Evolutionary conservation across 1,140 invertebrate genomes (phyloP).

Genomic region (Anagrus nilaparvatae): DNA sequence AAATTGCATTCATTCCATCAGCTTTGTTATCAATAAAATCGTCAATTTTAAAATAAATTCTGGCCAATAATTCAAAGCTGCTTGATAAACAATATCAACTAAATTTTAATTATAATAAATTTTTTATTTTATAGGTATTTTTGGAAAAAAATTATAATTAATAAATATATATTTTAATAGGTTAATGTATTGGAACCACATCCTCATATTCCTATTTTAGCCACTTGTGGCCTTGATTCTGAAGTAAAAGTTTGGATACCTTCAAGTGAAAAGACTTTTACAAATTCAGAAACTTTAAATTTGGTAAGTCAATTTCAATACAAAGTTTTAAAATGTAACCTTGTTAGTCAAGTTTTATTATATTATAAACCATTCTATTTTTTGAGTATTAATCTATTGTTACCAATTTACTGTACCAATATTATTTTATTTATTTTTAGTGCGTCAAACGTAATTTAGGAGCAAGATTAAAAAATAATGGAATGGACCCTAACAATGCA

Average conservation of each 20-base stretch:
- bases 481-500: conserved; percentile 34
- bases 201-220: conserved; percentile 75
- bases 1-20: neutral
- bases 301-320: conserved; percentile 33
- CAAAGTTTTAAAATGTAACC: conserved; percentile 1
- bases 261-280: conserved; percentile 49
- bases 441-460: conserved; percentile 40
- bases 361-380: neutral
- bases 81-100: neutral
- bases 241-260: conserved; percentile 93
- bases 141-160: neutral
- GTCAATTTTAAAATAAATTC: too few species aligned
- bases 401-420: too few species aligned
- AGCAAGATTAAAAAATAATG: conserved; percentile 38
- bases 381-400: neutral
- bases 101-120: conserved; percentile 7
- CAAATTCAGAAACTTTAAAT: conserved; percentile 40
- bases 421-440: conserved; percentile 19
- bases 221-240: conserved; percentile 82
- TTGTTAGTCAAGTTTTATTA: neutral
- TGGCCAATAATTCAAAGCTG: too few species aligned
- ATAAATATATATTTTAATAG: conserved; percentile 40
- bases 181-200: conserved; percentile 90
- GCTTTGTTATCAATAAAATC: neutral
- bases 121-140: neutral